Evolutionary conservation across 2,888 invertebrate species (phyloP).

Genomic region (Synergus japonicus): DNA sequence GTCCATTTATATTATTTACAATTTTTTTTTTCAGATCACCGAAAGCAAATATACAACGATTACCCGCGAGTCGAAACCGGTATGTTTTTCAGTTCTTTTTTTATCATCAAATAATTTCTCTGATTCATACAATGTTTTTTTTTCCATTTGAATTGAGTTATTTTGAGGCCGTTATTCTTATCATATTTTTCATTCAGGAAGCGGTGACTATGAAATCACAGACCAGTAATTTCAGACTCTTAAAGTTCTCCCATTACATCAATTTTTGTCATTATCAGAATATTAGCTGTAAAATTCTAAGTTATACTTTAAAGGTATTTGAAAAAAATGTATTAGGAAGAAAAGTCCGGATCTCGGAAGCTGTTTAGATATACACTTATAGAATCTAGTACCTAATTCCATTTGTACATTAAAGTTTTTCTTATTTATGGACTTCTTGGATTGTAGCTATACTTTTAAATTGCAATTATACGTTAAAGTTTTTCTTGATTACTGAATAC

Average conservation of each 20-base stretch:
- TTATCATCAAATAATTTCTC: background rate
- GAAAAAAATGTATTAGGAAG: background rate
- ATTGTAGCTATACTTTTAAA: background rate
- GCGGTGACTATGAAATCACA: background rate
- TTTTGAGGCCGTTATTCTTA: background rate
- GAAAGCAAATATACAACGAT: conserved; percentile 73
- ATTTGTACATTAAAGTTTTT: background rate
- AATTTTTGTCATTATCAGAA: background rate
- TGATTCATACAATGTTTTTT: background rate
- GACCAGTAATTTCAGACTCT: background rate
- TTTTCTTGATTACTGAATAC: background rate
- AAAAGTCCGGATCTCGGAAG: background rate
- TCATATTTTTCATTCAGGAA: background rate
- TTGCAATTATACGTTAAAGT: background rate
- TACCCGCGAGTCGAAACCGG: conserved; percentile 75
- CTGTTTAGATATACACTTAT: background rate
- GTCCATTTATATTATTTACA: background rate
- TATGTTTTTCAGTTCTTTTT: conserved; percentile 58
- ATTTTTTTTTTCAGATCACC: conserved; percentile 70
- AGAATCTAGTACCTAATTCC: background rate
- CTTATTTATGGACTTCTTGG: background rate
- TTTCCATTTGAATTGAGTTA: too few relatives aligned
- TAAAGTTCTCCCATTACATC: background rate
- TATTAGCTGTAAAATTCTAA: background rate
- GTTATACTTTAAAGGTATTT: background rate